Percentiles rank a stretch among this genome's conserved stretches.
These are phyloP conservation scores for Nymphalis io DNA, from an alignment of 1,140 invertebrate genomes.

Conservation along the genomic window DNA sequence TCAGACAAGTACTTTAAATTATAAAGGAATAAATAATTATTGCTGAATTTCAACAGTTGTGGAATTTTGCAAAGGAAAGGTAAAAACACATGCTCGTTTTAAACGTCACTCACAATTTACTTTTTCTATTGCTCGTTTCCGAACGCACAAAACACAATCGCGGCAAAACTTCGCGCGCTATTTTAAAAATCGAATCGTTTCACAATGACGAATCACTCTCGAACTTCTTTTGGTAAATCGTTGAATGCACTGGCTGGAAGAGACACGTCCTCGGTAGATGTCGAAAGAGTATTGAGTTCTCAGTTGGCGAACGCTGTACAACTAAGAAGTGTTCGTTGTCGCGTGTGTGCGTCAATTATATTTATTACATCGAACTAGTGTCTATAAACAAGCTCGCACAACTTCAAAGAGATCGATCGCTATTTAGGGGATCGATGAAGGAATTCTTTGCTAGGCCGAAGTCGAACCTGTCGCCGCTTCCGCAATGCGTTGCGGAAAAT, in stretches of 20 bases:
- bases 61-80: not conserved
- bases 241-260: slow-evolving; percentile 60
- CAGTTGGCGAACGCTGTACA: slow-evolving; percentile 63
- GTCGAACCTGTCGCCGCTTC: slow-evolving; percentile 38
- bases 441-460: slow-evolving; percentile 42
- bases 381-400: slow-evolving; percentile 67
- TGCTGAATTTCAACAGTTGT: too few species aligned
- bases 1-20: too few species aligned
- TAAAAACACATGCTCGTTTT: slow-evolving; percentile 26
- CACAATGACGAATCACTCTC: slow-evolving; percentile 31
- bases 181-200: slow-evolving; percentile 53
- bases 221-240: slow-evolving; percentile 50
- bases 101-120: slow-evolving; percentile 51
- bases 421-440: slow-evolving; percentile 66
- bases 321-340: slow-evolving; percentile 63
- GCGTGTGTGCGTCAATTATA: slow-evolving; percentile 75
- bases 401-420: slow-evolving; percentile 77
- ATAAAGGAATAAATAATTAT: too few species aligned
- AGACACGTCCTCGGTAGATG: slow-evolving; percentile 69
- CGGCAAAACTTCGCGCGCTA: slow-evolving; percentile 47
- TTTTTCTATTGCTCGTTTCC: slow-evolving; percentile 39
- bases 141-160: slow-evolving; percentile 52
- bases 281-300: slow-evolving; percentile 73
- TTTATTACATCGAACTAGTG: slow-evolving; percentile 75
- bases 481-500: slow-evolving; percentile 37